These are phyloP conservation scores for Paelopatides confundens DNA, from an alignment of 53 echinoderm and acorn worm species.

Conservation along the genomic window DNA sequence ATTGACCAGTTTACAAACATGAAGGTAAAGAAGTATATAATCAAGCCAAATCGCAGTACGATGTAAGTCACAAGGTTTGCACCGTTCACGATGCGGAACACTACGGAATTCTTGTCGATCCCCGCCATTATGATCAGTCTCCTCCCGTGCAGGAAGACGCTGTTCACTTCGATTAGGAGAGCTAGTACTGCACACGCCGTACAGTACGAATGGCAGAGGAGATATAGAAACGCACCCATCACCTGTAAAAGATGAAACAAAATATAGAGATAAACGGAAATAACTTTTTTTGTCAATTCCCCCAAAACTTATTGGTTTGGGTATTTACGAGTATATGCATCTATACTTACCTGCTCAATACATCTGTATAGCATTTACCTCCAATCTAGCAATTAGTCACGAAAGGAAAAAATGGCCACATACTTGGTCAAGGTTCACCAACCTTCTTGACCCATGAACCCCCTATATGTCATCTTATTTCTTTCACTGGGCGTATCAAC, in stretches of 20 bases:
- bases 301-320: too few species aligned
- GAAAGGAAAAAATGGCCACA: too few species aligned
- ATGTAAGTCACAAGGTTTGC: conserved; percentile 72
- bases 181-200: conserved; percentile 72
- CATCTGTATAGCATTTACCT: too few species aligned
- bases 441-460: too few species aligned
- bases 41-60: conserved; percentile 70
- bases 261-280: too few species aligned
- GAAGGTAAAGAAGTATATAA: conserved; percentile 59
- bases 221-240: conserved; percentile 40
- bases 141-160: conserved; percentile 85
- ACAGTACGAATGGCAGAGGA: conserved; percentile 52
- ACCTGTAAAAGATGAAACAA: conserved; percentile 22
- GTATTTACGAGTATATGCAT: too few species aligned
- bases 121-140: conserved; percentile 78
- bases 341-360: too few species aligned
- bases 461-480: too few species aligned
- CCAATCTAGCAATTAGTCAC: too few species aligned
- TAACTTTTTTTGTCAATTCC: too few species aligned
- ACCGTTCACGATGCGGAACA: conserved; percentile 54
- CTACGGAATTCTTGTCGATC: conserved; percentile 44
- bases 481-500: too few species aligned
- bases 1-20: conserved; percentile 23
- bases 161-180: conserved; percentile 81
- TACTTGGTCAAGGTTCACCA: too few species aligned